Conservation (phyloP, 2,797 vertebrate species). For the Dipus sagitta region DNA sequence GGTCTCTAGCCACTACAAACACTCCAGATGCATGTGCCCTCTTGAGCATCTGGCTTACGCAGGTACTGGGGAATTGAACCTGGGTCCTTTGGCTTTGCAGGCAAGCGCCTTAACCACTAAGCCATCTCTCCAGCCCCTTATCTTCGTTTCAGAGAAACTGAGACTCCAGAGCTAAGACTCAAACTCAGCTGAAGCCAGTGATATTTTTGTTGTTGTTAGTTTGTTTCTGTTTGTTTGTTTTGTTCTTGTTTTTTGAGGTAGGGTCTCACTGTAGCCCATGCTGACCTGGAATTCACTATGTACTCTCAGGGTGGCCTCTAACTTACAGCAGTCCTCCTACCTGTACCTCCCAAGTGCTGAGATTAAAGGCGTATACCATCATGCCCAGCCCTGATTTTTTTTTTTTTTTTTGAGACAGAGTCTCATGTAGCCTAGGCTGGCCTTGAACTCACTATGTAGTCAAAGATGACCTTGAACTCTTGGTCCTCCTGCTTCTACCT, state of each 20-base stretch:
- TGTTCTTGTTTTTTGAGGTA: not conserved
- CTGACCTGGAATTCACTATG: too few species aligned
- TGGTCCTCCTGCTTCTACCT: not conserved
- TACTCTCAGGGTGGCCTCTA: too few species aligned
- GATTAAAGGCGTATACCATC: not conserved
- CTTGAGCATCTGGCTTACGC: too few species aligned
- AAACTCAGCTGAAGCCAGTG: not conserved
- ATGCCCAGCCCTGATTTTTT: not conserved
- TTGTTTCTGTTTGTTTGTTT: not conserved
- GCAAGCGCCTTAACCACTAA: too few species aligned
- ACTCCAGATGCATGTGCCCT: too few species aligned
- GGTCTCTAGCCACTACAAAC: too few species aligned
- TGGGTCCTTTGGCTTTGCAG: too few species aligned
- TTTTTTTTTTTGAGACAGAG: not conserved
- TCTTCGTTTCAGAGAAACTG: slow-evolving; percentile 29
- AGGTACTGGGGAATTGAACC: too few species aligned
- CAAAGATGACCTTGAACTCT: not conserved
- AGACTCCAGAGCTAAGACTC: not conserved
- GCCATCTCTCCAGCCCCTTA: too few species aligned
- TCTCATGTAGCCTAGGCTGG: not conserved
- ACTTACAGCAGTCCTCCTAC: too few species aligned
- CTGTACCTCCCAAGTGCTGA: too few species aligned
- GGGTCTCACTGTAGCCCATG: not conserved
- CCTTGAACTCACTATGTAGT: not conserved
- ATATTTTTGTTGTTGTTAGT: not conserved